Evolutionary conservation across 2,797 vertebrate genomes (phyloP).

Genomic region (Bufotes viridis): DNA sequence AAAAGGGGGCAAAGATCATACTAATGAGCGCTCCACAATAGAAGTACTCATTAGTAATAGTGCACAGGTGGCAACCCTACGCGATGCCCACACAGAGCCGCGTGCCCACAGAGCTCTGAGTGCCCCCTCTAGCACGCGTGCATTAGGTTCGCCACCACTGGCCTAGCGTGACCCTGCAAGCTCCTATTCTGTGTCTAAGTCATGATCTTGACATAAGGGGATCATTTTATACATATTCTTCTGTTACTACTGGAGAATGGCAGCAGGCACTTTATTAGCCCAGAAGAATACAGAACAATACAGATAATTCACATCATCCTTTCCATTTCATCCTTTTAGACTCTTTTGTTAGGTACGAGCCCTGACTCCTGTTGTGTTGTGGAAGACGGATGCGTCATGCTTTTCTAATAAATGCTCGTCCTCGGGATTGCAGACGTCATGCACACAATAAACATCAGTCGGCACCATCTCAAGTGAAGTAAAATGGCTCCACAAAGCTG

Average conservation of each 20-base stretch:
- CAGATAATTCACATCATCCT: background rate
- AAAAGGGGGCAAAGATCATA: no score
- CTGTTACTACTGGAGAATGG: background rate
- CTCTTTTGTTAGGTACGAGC: background rate
- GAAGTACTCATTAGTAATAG: no score
- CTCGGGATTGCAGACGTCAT: background rate
- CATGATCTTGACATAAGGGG: no score
- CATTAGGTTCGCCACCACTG: no score
- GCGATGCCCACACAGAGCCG: no score
- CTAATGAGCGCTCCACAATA: no score
- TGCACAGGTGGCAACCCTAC: no score
- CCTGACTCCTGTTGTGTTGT: background rate
- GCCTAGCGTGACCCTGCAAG: no score
- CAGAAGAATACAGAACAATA: background rate
- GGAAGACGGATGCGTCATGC: conserved; percentile 1
- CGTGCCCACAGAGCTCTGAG: no score
- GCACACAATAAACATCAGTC: conserved; percentile 30
- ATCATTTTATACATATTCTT: background rate
- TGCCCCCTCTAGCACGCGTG: no score
- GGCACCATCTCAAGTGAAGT: conserved; percentile 13
- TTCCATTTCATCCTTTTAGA: background rate
- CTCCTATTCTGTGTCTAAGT: no score
- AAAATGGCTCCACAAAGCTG: conserved; percentile 45
- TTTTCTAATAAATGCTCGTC: conserved; percentile 20
- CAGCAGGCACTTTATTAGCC: background rate